These are phyloP conservation scores for Pimpla rufipes DNA, from an alignment of 2,888 invertebrate genomes.

Conservation along the genomic window DNA sequence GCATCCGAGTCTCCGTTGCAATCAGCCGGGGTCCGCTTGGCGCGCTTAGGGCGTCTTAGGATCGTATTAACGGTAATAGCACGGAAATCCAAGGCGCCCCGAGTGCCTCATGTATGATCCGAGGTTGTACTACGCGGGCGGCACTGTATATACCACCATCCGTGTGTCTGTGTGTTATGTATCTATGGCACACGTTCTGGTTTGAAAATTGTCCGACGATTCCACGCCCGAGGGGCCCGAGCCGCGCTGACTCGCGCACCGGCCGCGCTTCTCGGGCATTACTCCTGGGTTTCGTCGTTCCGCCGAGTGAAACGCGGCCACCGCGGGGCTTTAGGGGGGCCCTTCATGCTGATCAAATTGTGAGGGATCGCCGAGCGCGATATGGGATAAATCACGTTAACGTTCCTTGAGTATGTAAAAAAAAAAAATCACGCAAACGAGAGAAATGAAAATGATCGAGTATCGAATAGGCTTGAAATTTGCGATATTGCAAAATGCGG, in stretches of 20 bases:
- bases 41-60: conserved; percentile 67
- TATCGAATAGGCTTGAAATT: background rate
- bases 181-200: background rate
- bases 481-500: background rate
- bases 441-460: background rate
- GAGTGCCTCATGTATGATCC: conserved; percentile 8
- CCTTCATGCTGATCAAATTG: conserved; percentile 39
- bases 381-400: conserved; percentile 9
- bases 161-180: background rate
- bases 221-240: conserved; percentile 32
- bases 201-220: conserved; percentile 53
- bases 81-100: conserved; percentile 70
- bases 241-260: conserved; percentile 29
- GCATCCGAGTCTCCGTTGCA: conserved; percentile 66
- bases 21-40: conserved; percentile 72
- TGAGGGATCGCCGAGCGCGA: background rate
- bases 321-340: conserved; percentile 4
- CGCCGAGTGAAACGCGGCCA: background rate
- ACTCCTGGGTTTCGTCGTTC: conserved; percentile 46
- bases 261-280: conserved; percentile 29
- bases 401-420: background rate
- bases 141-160: conserved; percentile 16
- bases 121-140: no score
- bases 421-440: background rate
- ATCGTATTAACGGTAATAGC: conserved; percentile 81